Evolutionary conservation across 2,797 vertebrate genomes (phyloP).

Genomic region (Enteromius viviparus): DNA sequence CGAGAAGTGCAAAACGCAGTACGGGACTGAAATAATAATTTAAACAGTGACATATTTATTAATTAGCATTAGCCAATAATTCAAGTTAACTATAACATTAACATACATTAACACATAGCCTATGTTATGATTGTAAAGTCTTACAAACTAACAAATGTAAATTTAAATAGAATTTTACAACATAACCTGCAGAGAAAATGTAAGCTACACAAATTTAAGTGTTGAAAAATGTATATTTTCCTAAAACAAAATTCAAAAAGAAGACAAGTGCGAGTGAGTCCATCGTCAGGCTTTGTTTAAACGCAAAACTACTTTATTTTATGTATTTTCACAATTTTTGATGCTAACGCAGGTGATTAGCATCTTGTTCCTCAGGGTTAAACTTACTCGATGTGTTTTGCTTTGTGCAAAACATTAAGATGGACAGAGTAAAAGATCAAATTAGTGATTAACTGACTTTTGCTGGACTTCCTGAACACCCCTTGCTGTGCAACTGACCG

Average conservation of each 20-base stretch:
- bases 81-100: no score
- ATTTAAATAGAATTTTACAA: neutral
- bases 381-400: neutral
- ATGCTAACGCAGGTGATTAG: neutral
- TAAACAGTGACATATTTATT: neutral
- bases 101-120: no score
- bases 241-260: neutral
- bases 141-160: neutral
- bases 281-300: neutral
- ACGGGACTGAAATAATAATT: neutral
- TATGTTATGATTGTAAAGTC: neutral
- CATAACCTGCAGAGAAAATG: neutral
- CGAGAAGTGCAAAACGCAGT: neutral
- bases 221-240: neutral
- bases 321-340: neutral
- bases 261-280: neutral
- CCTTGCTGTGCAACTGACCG: neutral
- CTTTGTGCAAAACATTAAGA: neutral
- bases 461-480: slow-evolving; percentile 30
- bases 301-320: neutral
- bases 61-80: neutral
- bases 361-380: neutral
- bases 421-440: neutral
- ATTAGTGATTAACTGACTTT: neutral
- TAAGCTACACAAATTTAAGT: neutral